Percentiles rank a stretch among this genome's conserved stretches.
Evolutionary conservation across 2,797 vertebrate genomes (phyloP).

Genomic region (Lutjanus campechanus): DNA sequence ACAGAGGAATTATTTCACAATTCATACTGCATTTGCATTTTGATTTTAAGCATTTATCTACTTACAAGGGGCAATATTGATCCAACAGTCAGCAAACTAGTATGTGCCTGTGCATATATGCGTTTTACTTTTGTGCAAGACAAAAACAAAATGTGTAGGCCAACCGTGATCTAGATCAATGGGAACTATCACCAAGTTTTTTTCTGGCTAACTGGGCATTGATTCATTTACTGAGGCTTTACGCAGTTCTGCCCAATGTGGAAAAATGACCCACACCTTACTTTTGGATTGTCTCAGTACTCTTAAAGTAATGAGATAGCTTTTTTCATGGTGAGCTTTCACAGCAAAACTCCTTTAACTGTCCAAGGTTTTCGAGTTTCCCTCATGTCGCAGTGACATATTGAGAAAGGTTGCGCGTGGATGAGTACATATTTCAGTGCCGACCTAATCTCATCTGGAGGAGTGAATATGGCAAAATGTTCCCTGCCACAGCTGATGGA

Average conservation of each 20-base stretch:
- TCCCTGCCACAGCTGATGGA: conserved; percentile 57
- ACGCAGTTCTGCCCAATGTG: not conserved
- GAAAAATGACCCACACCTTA: conserved; percentile 1
- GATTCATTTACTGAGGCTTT: conserved; percentile 35
- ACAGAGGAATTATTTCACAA: not conserved
- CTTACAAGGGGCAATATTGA: conserved; percentile 2
- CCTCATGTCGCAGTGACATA: conserved; percentile 47
- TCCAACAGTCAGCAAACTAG: not conserved
- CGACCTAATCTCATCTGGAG: conserved; percentile 58
- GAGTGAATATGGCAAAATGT: conserved; percentile 51
- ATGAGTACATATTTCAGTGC: conserved; percentile 53
- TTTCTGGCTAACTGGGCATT: conserved; percentile 5
- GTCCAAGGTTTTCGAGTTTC: conserved; percentile 42
- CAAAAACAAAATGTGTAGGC: conserved; percentile 6
- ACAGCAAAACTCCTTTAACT: conserved; percentile 38
- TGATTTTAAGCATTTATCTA: not conserved
- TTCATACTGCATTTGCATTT: conserved; percentile 30
- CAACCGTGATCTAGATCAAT: not conserved
- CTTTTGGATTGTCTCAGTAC: conserved; percentile 6
- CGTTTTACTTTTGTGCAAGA: not conserved
- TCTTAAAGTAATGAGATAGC: conserved; percentile 12
- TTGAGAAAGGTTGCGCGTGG: conserved; percentile 32
- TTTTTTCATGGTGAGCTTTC: conserved; percentile 1
- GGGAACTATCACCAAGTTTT: not conserved
- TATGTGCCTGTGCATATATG: not conserved